A percentile compares a stretch with the other conserved stretches of the same genome.
Evolutionary conservation across 1,140 invertebrate genomes (phyloP).

Genomic region (Cataglyphis hispanica): DNA sequence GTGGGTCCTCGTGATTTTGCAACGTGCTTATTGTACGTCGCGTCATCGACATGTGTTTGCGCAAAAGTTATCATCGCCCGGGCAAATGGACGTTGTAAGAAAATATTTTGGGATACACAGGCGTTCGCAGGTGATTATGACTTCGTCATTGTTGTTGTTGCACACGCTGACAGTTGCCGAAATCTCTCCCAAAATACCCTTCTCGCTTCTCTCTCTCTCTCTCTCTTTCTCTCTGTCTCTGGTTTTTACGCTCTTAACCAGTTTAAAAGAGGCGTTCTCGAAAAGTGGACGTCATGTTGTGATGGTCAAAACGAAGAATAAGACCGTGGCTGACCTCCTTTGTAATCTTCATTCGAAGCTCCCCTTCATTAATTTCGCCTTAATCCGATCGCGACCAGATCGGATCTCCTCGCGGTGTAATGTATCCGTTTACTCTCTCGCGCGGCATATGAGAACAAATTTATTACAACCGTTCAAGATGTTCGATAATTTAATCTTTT

Average conservation of each 20-base stretch:
- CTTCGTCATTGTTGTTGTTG: slow-evolving; percentile 53
- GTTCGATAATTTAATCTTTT: slow-evolving; percentile 38
- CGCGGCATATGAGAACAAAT: slow-evolving; percentile 35
- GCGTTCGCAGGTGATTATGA: too few relatives aligned
- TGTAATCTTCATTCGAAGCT: slow-evolving; percentile 63
- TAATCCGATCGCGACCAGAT: slow-evolving; percentile 70
- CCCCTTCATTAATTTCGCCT: slow-evolving; percentile 61
- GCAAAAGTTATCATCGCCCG: slow-evolving; percentile 13
- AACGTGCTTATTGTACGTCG: not conserved
- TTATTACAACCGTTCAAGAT: slow-evolving; percentile 28
- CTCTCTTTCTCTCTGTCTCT: slow-evolving; percentile 5
- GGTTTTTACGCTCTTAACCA: slow-evolving; percentile 47
- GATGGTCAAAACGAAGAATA: slow-evolving; percentile 64
- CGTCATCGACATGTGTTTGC: slow-evolving; percentile 39
- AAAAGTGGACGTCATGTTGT: slow-evolving; percentile 54
- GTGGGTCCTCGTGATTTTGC: too few relatives aligned
- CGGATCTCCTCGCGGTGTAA: slow-evolving; percentile 37
- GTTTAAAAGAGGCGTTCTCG: slow-evolving; percentile 47
- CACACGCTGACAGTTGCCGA: slow-evolving; percentile 17
- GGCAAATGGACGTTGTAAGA: slow-evolving; percentile 6
- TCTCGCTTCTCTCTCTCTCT: not conserved
- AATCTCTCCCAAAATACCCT: slow-evolving; percentile 50
- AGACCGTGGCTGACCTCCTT: slow-evolving; percentile 73
- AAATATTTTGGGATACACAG: slow-evolving; percentile 54
- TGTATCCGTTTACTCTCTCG: slow-evolving; percentile 59